Evolutionary conservation across 2,888 invertebrate genomes (phyloP).

Genomic region (Hydropsyche betteni): DNA sequence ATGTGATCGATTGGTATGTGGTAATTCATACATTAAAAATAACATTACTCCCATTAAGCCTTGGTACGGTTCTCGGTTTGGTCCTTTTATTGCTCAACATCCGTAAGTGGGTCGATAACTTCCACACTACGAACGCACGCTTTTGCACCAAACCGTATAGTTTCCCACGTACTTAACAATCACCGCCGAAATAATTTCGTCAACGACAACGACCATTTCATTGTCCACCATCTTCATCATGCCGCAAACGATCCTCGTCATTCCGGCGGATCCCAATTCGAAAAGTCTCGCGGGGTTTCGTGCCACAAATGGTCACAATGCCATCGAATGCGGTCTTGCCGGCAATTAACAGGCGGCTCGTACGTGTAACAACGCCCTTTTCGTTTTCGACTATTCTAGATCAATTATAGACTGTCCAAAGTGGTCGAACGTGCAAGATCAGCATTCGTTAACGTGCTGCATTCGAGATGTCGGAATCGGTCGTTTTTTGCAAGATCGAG

Average conservation of each 20-base stretch:
- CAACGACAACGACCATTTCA: no score
- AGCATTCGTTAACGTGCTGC: conserved; percentile 17
- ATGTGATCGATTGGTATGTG: background rate
- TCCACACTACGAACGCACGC: background rate
- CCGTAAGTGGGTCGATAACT: conserved; percentile 17
- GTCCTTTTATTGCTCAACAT: conserved; percentile 29
- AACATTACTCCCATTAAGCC: conserved; percentile 17
- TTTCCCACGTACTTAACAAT: no score
- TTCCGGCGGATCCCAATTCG: no score
- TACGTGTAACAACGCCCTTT: conserved; percentile 15
- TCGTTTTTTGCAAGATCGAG: conserved; percentile 13
- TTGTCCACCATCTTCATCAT: no score
- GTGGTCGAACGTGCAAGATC: conserved; percentile 1
- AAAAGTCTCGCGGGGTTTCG: no score
- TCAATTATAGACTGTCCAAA: background rate
- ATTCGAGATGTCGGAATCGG: conserved; percentile 33
- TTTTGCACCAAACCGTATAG: no score
- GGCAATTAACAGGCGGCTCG: conserved; percentile 3
- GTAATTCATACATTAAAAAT: conserved; percentile 25
- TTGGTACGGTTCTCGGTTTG: conserved; percentile 23
- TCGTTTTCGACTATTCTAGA: conserved; percentile 22
- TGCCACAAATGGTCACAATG: no score
- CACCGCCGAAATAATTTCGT: no score
- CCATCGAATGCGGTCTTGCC: no score
- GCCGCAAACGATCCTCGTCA: no score